Conservation (phyloP, 2,888 invertebrate genomes). For the Ophion ventricosus region DNA sequence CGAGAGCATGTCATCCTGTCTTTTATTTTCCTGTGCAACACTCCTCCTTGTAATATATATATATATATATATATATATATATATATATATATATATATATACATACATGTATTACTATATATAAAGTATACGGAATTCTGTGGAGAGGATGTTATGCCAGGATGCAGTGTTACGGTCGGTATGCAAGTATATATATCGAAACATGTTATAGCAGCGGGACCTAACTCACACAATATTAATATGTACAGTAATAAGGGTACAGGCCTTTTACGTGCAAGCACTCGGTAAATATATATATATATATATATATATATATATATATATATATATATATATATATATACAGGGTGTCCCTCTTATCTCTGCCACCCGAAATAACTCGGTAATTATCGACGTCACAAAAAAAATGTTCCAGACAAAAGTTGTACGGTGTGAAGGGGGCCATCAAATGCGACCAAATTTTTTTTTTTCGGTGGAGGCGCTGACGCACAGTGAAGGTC, state of each 20-base stretch:
- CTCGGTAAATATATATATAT: not conserved
- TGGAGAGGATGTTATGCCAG: slow-evolving; percentile 19
- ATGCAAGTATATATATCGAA: not conserved
- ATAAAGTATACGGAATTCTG: slow-evolving; percentile 23
- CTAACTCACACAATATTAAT: not conserved
- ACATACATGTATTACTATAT: slow-evolving; percentile 27
- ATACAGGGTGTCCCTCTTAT: too few relatives aligned
- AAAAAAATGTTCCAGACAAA: too few relatives aligned
- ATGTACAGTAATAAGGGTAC: not conserved
- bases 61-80: too few relatives aligned
- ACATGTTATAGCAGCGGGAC: not conserved
- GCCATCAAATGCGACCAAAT: too few relatives aligned
- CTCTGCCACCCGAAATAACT: too few relatives aligned
- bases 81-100: too few relatives aligned
- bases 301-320: not conserved
- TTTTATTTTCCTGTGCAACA: slow-evolving; percentile 42
- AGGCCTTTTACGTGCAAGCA: slow-evolving; percentile 1
- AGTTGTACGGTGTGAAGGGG: too few relatives aligned
- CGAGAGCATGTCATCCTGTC: slow-evolving; percentile 41
- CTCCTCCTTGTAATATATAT: slow-evolving; percentile 36
- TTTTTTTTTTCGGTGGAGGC: too few relatives aligned
- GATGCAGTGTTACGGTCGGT: slow-evolving; percentile 28
- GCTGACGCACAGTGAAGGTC: too few relatives aligned
- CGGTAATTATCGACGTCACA: too few relatives aligned
- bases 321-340: not conserved